phyloP scores from a whole-genome alignment of 2,888 invertebrate genomes.

The Agrilus mali region DNA sequence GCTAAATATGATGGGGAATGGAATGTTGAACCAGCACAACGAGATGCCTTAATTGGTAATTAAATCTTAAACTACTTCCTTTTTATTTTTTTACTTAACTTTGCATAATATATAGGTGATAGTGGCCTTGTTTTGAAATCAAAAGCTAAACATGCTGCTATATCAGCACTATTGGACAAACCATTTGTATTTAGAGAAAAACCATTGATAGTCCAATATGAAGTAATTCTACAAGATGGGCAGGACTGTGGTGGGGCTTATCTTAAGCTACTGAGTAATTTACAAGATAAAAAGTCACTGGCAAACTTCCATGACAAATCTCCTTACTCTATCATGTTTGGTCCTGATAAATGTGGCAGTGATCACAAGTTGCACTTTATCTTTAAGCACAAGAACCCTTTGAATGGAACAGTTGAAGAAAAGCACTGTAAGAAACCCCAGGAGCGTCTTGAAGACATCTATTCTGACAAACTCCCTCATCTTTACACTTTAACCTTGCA shows the following conservation, averaged over 20 bases:
- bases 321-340: conserved; percentile 98
- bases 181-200: conserved; percentile 75
- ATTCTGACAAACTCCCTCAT: conserved; percentile 89
- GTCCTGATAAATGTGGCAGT: conserved; percentile 97
- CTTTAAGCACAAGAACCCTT: conserved; percentile 89
- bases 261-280: conserved; percentile 77
- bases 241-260: conserved; percentile 99
- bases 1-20: conserved; percentile 89
- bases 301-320: conserved; percentile 88
- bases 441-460: conserved; percentile 69
- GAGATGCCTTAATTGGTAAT: conserved; percentile 47
- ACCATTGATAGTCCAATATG: conserved; percentile 85
- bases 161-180: conserved; percentile 62
- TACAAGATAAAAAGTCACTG: conserved; percentile 55
- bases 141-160: conserved; percentile 94
- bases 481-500: conserved; percentile 66
- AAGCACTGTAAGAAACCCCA: conserved; percentile 92
- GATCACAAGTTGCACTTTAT: conserved; percentile 89
- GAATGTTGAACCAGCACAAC: conserved; percentile 62
- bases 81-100: background rate
- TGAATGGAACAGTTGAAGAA: conserved; percentile 78
- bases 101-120: conserved; percentile 47
- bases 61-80: background rate
- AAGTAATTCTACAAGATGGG: conserved; percentile 72
- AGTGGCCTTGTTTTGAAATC: conserved; percentile 80